Percentiles rank a stretch among this genome's conserved stretches.
Evolutionary conservation across 2,888 invertebrate species (phyloP).

Genomic region (Plebejus argus): DNA sequence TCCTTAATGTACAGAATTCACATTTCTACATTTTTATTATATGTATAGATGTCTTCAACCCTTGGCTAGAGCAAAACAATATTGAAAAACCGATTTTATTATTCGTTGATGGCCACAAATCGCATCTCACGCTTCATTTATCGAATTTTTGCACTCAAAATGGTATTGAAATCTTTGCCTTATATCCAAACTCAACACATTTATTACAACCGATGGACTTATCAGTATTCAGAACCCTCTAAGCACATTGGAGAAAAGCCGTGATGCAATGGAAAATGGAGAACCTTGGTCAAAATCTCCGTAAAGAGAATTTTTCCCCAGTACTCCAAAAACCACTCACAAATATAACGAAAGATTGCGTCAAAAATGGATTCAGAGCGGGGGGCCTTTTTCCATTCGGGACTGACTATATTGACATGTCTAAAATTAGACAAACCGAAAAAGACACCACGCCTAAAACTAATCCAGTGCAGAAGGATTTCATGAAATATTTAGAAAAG

Average conservation of each 20-base stretch:
- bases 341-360: conserved; percentile 34
- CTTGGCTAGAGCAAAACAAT: too few species aligned
- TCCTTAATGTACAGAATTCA: too few species aligned
- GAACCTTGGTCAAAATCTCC: conserved; percentile 36
- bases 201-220: conserved; percentile 41
- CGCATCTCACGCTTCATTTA: conserved; percentile 25
- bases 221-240: conserved; percentile 9
- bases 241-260: conserved; percentile 35
- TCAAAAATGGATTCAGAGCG: conserved; percentile 40
- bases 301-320: conserved; percentile 36
- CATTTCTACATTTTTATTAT: too few species aligned
- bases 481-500: conserved; percentile 39
- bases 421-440: conserved; percentile 32
- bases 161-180: conserved; percentile 35
- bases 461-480: conserved; percentile 34
- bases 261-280: conserved; percentile 29
- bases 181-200: conserved; percentile 40
- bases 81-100: too few species aligned
- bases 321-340: conserved; percentile 34
- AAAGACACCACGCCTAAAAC: conserved; percentile 30
- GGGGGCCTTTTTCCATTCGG: conserved; percentile 37
- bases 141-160: conserved; percentile 26
- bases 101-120: too few species aligned
- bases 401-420: conserved; percentile 38
- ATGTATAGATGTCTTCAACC: conserved; percentile 33